Percentiles rank a stretch among this genome's conserved stretches.
Conservation (phyloP, 2,797 vertebrate species). For the Esox masquinongy region DNA sequence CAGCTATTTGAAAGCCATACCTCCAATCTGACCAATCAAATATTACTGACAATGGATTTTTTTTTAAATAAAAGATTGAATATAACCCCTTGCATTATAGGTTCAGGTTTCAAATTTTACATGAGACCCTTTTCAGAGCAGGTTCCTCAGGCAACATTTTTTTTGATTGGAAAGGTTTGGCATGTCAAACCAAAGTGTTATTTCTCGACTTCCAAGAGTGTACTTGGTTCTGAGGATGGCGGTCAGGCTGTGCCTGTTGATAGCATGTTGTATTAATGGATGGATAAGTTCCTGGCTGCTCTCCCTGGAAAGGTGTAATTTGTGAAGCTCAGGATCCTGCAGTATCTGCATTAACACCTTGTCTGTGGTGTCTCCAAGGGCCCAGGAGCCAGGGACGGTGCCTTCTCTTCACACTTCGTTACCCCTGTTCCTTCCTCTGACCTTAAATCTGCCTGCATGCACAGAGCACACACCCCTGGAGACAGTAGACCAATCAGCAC, state of each 20-base stretch:
- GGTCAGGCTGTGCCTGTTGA: constrained; percentile 31
- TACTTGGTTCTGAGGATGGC: constrained; percentile 7
- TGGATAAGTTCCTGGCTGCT: constrained; percentile 41
- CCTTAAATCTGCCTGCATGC: constrained; percentile 65
- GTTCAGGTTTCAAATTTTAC: no score
- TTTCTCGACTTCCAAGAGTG: no score
- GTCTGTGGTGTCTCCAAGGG: constrained; percentile 56
- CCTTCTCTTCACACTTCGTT: constrained; percentile 76
- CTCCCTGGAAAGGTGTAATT: constrained; percentile 59
- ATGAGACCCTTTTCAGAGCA: no score
- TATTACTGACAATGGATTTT: no score
- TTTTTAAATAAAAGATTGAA: no score
- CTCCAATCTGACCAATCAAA: no score
- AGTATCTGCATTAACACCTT: constrained; percentile 70
- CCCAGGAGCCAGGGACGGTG: constrained; percentile 59
- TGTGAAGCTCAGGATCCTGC: constrained; percentile 57
- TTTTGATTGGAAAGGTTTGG: no score
- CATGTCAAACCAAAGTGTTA: no score
- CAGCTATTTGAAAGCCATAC: no score
- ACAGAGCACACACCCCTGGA: constrained; percentile 48
- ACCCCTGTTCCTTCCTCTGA: constrained; percentile 62
- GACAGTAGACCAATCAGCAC: constrained; percentile 59
- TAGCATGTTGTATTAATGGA: constrained; percentile 51
- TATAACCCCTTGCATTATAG: no score
- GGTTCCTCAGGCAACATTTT: no score